Base-by-base conservation (phyloP, 2,888 invertebrate species). In the Lasioglossum leucozonium region DNA sequence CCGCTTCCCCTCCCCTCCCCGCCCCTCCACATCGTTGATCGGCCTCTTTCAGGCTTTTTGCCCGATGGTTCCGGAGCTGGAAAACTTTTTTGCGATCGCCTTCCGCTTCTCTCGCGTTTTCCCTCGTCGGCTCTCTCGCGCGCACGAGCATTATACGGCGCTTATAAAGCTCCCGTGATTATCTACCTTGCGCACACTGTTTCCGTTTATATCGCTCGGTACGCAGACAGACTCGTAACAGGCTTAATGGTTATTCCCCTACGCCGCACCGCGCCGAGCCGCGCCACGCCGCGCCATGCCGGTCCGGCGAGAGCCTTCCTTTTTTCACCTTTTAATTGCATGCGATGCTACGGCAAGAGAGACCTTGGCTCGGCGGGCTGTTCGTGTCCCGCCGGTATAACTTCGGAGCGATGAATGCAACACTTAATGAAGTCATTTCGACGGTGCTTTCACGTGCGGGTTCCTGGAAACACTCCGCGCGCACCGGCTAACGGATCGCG, bases 1-100 rank as follows among this genome's bases (percentile, higher is more conserved):
- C 86, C 83, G 67, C 77, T 62, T 11, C 71, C 72, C 67, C 40
- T n/a, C n/a, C n/a, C n/a, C n/a, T n/a, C n/a, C n/a, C n/a, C n/a
- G n/a, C n/a, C n/a, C n/a, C n/a, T n/a, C n/a, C n/a, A n/a, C n/a
- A n/a, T 62, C 8, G 30, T 3, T 5, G 44, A 62, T 71, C 58
- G 73, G 71, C 62, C 58, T 73, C 78, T 76, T 71, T 80, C 75
- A 44, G 40, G 37, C 78, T 79, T 72, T 55, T 74, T 62, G 47
- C 76, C 51, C 13, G n/a, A n/a, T n/a, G n/a, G 26, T 44, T 47
- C 22, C 62, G 37, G 37, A 26, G 37, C 65, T 11, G 55, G n/a
- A n/a, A 62, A 72, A 72, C 42, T 62, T 71, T 71, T 71, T 42
- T 71, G 26, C 30, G 26, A 44, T 42, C 76, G 51, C 51, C 26